These are phyloP conservation scores for Vombatus ursinus DNA, from an alignment of 2,113 vertebrate genomes.

Conservation along the genomic window DNA sequence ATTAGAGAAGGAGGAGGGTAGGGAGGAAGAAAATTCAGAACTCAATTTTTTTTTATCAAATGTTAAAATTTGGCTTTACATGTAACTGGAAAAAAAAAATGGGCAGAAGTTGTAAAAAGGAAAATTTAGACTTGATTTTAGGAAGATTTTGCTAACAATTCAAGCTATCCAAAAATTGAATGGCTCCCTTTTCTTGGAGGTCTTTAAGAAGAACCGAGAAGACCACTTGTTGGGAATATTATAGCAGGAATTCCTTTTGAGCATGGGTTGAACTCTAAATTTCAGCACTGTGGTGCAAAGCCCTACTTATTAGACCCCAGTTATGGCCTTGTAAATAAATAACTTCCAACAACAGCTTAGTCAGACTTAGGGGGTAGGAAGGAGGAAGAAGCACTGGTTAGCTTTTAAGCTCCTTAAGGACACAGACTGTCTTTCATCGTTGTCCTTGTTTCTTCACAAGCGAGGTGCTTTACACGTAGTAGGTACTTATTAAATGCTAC, in stretches of 20 bases:
- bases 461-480: not conserved
- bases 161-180: not conserved
- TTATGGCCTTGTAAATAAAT: not conserved
- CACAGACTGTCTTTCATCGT: not conserved
- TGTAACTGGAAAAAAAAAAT: too few relatives aligned
- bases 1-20: too few relatives aligned
- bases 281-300: not conserved
- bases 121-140: not conserved
- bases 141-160: not conserved
- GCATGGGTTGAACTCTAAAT: not conserved
- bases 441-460: not conserved
- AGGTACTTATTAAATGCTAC: not conserved
- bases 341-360: not conserved
- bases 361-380: not conserved
- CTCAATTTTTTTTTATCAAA: too few relatives aligned
- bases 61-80: too few relatives aligned
- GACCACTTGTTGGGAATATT: not conserved
- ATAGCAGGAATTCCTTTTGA: not conserved
- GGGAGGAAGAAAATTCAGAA: too few relatives aligned
- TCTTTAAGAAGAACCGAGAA: not conserved
- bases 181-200: not conserved
- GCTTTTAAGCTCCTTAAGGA: not conserved
- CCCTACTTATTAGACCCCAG: not conserved
- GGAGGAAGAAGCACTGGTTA: not conserved
- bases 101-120: not conserved